phyloP scores from a whole-genome alignment of 2,113 vertebrate species.

The Pedionomus torquatus region DNA sequence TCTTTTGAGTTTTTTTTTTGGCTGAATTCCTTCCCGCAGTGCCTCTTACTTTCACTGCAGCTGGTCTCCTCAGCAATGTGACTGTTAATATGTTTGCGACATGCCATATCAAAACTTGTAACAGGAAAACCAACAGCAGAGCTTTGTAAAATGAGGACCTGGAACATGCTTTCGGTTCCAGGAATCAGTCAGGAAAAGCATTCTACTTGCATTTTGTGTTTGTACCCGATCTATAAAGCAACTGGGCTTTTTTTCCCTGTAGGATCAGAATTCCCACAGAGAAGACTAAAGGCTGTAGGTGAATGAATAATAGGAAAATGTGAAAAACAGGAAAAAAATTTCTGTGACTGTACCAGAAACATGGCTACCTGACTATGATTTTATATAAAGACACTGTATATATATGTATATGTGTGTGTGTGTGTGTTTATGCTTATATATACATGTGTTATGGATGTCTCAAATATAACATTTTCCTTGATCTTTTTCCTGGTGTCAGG shows the following conservation, averaged over 20 bases:
- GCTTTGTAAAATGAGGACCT: background rate
- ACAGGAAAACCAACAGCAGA: background rate
- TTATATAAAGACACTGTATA: background rate
- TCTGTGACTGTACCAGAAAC: background rate
- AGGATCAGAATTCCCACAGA: background rate
- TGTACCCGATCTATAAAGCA: background rate
- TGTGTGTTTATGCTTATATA: background rate
- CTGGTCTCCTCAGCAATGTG: too few relatives aligned
- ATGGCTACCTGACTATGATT: background rate
- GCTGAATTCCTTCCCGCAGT: too few relatives aligned
- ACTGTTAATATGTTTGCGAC: too few relatives aligned
- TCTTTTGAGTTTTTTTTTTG: too few relatives aligned
- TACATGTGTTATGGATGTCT: fast-evolving
- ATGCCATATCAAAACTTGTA: background rate
- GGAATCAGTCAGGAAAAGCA: background rate
- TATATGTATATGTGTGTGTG: background rate
- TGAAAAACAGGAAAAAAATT: background rate
- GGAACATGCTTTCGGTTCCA: background rate
- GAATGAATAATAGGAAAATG: background rate
- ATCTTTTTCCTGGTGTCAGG: background rate
- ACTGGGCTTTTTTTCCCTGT: background rate
- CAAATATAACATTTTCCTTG: background rate
- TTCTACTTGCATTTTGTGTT: background rate
- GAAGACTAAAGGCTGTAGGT: background rate
- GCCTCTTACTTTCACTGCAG: too few relatives aligned